Percentiles rank a stretch among this genome's conserved stretches.
phyloP scores from a whole-genome alignment of 2,888 invertebrate genomes.

The Sesia apiformis region DNA sequence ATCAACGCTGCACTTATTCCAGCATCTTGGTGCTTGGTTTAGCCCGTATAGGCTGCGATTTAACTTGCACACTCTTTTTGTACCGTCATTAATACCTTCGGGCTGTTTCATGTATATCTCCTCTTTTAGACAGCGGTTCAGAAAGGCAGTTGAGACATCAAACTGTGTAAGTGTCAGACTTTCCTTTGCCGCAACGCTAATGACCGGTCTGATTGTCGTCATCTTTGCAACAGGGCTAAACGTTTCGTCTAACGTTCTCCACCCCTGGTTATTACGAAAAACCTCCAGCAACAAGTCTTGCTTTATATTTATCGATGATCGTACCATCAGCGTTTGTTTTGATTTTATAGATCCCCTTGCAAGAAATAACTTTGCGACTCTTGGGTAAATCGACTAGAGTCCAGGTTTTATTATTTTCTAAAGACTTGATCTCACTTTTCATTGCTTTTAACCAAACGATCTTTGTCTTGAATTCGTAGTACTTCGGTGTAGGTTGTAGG shows the following conservation, averaged over 20 bases:
- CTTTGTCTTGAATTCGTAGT: no score
- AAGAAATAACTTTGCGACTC: conserved; percentile 10
- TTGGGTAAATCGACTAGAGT: conserved; percentile 11
- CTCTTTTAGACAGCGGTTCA: conserved; percentile 3
- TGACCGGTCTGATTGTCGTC: conserved; percentile 5
- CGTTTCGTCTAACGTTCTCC: conserved; percentile 8
- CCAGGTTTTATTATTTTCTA: conserved; percentile 20
- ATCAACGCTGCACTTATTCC: conserved; percentile 5
- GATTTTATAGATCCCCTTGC: conserved; percentile 12
- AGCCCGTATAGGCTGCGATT: conserved; percentile 9
- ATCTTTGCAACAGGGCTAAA: conserved; percentile 9
- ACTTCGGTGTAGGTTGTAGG: no score
- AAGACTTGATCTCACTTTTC: no score
- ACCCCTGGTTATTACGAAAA: conserved; percentile 7
- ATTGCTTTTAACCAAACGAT: no score
- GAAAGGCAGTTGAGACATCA: conserved; percentile 6
- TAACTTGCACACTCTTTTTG: conserved; percentile 3
- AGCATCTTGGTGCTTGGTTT: conserved; percentile 7
- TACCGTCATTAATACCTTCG: conserved; percentile 3
- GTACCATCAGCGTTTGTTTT: conserved; percentile 13
- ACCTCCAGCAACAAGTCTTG: conserved; percentile 9
- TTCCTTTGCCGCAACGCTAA: conserved; percentile 7
- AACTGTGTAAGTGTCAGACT: conserved; percentile 3
- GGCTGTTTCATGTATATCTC: conserved; percentile 7
- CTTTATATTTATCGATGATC: conserved; percentile 12